Evolutionary conservation across 2,797 vertebrate species (phyloP), one percentile per base, ranked within the genome.

Genomic region (Rhynchonycteris naso): DNA sequence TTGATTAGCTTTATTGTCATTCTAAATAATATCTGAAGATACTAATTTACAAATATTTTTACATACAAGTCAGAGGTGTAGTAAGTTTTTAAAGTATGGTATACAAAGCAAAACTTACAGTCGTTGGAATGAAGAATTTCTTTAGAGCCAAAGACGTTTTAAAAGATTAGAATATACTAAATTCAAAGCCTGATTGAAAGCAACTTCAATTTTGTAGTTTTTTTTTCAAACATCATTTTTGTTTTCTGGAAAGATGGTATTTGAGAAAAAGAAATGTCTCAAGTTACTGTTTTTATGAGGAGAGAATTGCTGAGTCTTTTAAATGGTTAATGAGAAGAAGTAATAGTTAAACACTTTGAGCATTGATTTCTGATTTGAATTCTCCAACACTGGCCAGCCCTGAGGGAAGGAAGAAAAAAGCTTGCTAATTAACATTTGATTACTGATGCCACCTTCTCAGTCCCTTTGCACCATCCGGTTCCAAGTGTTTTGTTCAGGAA

Each of bases 391-490:
- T 95, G 93, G 94, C 95, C 88, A 95, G 94, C 96, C 96, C 95
- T 96, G 95, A 76, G 90, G 92, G 86, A 96, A 95, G 86, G 79
- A 56, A 30, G 7, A 33, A 47, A 80, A 85, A 78, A 75, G 96
- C 97, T 76, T 66, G 78, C 96, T 86, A 91, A 81, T 95, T 96
- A 95, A 93, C 96, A 97, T 97, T 97, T 97, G 97, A 96, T 97
- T 97, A 97, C 96, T 97, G 96, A 97, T 97, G 95, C 96, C 96
- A 96, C 94, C 95, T 97, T 97, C 96, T 96, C 94, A 93, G 96
- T 97, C 97, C 95, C 95, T 92, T 96, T 95, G 71, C 91, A 61
- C 96, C 95, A 88, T 61, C 82, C 96, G 19, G 87, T 95, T 97
- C 97, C 81, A 97, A 96, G 58, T 38, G 85, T 72, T 96, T 97